These are phyloP conservation scores for Sarcophilus harrisii DNA, from an alignment of 2,797 vertebrate genomes.

Conservation along the genomic window DNA sequence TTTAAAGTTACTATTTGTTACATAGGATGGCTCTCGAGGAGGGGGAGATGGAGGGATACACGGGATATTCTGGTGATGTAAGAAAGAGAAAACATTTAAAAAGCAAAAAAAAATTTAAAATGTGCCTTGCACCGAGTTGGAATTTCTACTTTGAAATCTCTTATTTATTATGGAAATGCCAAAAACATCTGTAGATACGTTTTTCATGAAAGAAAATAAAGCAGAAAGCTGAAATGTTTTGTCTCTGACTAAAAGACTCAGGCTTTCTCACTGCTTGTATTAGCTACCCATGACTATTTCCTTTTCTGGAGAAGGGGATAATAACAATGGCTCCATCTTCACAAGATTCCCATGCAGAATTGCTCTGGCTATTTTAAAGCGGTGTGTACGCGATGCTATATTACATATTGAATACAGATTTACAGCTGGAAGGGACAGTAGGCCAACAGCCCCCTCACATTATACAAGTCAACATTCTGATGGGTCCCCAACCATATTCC, in stretches of 20 bases:
- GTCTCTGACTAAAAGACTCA: background rate
- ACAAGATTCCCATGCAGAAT: background rate
- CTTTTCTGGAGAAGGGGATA: background rate
- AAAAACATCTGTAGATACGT: background rate
- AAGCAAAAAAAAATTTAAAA: too few relatives aligned
- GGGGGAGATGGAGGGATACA: too few relatives aligned
- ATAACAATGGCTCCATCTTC: background rate
- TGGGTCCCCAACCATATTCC: background rate
- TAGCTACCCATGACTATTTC: background rate
- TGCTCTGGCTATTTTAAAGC: background rate
- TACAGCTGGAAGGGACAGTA: background rate
- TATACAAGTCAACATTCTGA: background rate
- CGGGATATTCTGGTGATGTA: too few relatives aligned
- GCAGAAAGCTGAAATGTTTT: background rate
- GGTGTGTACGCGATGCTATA: background rate
- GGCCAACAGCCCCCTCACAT: background rate
- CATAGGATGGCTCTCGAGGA: too few relatives aligned
- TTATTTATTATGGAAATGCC: conserved; percentile 6
- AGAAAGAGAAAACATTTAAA: too few relatives aligned
- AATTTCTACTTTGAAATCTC: background rate
- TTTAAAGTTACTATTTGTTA: too few relatives aligned
- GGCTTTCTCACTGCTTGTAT: background rate
- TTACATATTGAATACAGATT: background rate
- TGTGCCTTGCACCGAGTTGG: background rate
- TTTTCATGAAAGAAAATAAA: background rate